phyloP scores from a whole-genome alignment of 1,140 invertebrate genomes.

The Semibalanus balanoides region DNA sequence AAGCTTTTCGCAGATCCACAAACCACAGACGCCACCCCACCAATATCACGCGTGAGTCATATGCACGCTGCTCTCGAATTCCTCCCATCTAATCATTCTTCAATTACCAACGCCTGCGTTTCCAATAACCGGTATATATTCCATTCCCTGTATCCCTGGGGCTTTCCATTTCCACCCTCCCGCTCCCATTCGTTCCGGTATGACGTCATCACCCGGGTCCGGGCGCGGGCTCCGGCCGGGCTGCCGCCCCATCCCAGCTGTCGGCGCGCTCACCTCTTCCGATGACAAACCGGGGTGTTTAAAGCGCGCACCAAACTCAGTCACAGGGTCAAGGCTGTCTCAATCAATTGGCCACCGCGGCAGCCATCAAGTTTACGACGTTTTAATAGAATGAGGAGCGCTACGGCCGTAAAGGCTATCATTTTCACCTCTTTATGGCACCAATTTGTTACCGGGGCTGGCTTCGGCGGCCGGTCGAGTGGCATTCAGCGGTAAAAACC shows the following conservation, averaged over 20 bases:
- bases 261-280: not conserved
- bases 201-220: not conserved
- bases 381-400: constrained; percentile 1
- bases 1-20: no score
- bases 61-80: not conserved
- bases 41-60: not conserved
- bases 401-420: not conserved
- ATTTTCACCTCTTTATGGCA: constrained; percentile 2
- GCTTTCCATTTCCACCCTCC: not conserved
- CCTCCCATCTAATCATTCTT: not conserved
- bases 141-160: no score
- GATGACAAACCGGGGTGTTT: not conserved
- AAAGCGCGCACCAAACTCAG: not conserved
- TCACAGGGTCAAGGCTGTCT: not conserved
- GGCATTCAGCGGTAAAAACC: not conserved
- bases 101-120: not conserved
- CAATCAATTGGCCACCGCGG: not conserved
- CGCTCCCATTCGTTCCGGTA: not conserved
- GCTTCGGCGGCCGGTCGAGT: not conserved
- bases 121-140: not conserved
- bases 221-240: no score
- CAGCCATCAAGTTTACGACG: not conserved
- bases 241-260: no score
- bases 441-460: not conserved
- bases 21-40: no score